These are phyloP conservation scores for Diaphora mendica DNA, from an alignment of 2,888 invertebrate species.

Conservation along the genomic window DNA sequence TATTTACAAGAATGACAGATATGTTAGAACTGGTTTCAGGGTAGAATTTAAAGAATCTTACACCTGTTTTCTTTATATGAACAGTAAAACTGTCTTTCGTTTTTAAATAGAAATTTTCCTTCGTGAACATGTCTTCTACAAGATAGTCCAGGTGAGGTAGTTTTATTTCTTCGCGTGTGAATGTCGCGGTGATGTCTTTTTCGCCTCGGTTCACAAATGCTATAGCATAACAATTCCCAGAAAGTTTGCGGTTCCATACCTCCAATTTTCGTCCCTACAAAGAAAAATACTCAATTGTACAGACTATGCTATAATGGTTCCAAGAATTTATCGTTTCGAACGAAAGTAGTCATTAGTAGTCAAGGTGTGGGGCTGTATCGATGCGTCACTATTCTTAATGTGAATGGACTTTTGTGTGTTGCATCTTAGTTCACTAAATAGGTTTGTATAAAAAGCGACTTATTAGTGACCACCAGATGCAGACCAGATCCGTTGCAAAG, in stretches of 20 bases:
- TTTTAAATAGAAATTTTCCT: background rate
- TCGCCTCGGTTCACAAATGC: slow-evolving; percentile 1
- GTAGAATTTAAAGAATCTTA: slow-evolving; percentile 15
- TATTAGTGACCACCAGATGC: too few species aligned
- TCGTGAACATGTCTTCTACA: background rate
- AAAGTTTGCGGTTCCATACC: slow-evolving; percentile 6
- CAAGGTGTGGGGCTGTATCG: too few species aligned
- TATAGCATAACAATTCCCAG: background rate
- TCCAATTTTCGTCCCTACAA: background rate
- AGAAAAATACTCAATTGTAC: background rate
- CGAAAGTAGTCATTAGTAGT: too few species aligned
- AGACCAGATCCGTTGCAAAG: too few species aligned
- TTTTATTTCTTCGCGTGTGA: slow-evolving; percentile 6
- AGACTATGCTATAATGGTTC: too few species aligned
- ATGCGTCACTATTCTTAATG: too few species aligned
- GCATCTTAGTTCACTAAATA: too few species aligned
- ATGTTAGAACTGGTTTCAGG: background rate
- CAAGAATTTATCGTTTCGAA: too few species aligned
- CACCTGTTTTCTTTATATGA: slow-evolving; percentile 5
- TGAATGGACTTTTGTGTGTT: too few species aligned
- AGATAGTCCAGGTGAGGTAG: slow-evolving; percentile 1
- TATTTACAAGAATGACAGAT: background rate
- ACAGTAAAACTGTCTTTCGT: background rate
- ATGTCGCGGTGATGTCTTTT: background rate
- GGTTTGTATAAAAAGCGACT: too few species aligned